phyloP scores from a whole-genome alignment of 2,888 invertebrate species.

The Blomia tropicalis region DNA sequence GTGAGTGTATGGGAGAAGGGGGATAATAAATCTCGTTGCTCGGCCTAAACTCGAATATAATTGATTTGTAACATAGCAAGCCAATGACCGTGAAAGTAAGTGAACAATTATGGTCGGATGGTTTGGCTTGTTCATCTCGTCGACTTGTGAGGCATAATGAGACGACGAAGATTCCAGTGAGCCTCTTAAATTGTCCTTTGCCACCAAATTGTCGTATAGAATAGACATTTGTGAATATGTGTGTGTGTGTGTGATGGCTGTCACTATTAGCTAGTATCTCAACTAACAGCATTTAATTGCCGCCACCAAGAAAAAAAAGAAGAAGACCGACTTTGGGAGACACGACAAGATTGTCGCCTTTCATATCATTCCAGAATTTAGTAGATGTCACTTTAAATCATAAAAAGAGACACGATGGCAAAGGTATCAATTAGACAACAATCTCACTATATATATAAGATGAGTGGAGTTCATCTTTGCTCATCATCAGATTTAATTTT shows the following conservation, averaged over 20 bases:
- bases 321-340: too few relatives aligned
- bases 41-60: neutral
- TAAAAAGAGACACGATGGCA: too few relatives aligned
- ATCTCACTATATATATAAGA: too few relatives aligned
- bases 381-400: too few relatives aligned
- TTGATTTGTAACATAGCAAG: slow-evolving; percentile 9
- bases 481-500: neutral
- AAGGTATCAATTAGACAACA: slow-evolving; percentile 13
- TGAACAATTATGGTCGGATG: slow-evolving; percentile 5
- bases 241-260: too few relatives aligned
- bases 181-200: slow-evolving; percentile 6
- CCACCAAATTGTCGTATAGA: too few relatives aligned
- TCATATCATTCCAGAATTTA: too few relatives aligned
- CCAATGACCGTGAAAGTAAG: slow-evolving; percentile 5
- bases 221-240: too few relatives aligned
- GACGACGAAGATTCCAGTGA: too few relatives aligned
- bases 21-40: neutral
- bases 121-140: neutral
- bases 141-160: slow-evolving; percentile 13
- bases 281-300: neutral
- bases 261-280: neutral
- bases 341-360: slow-evolving; percentile 1
- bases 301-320: too few relatives aligned
- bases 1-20: neutral
- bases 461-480: neutral